Evolutionary conservation across 2,888 invertebrate species (phyloP).

Genomic region (Norana najaformis): DNA sequence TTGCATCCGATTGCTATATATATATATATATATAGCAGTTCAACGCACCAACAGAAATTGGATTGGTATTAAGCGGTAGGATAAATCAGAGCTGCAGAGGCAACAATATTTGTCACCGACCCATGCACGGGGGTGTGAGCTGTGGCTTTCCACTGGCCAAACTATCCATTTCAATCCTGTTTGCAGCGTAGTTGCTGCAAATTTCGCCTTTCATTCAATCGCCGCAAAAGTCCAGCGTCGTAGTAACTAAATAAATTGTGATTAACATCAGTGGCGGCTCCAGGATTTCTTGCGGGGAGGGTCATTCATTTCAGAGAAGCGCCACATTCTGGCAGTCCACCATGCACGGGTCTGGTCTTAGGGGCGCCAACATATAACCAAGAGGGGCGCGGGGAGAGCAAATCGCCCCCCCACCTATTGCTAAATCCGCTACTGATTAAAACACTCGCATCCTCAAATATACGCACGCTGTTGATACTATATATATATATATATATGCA

Average conservation of each 20-base stretch:
- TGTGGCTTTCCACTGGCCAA: neutral
- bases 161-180: neutral
- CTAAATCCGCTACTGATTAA: no score
- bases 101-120: constrained; percentile 13
- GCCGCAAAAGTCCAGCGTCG: neutral
- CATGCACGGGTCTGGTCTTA: no score
- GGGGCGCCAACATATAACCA: no score
- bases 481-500: neutral
- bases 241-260: neutral
- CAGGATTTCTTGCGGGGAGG: no score
- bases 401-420: no score
- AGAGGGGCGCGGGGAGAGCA: no score
- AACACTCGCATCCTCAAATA: neutral
- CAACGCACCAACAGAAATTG: neutral
- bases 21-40: no score
- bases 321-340: no score
- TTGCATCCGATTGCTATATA: neutral
- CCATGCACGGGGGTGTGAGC: neutral
- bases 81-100: neutral
- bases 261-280: neutral
- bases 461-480: no score
- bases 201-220: neutral
- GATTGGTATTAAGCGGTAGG: constrained; percentile 13
- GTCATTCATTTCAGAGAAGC: neutral
- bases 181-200: neutral